Base-by-base conservation (phyloP, 2,888 invertebrate species). In the Cactoblastis cactorum region DNA sequence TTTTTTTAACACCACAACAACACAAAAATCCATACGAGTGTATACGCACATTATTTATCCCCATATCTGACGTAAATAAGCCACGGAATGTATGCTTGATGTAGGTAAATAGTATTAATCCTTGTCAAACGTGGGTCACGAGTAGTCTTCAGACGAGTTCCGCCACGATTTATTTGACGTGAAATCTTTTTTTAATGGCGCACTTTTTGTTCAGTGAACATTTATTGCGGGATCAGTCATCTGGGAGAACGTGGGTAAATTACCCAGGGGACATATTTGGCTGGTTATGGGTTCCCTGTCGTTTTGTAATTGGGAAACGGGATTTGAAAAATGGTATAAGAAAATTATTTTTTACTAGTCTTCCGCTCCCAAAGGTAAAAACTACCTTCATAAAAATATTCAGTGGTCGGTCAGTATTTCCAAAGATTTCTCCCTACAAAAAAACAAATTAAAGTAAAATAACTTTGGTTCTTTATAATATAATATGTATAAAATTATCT, bases 91-190 rank as follows among this genome's bases (percentile, higher is more conserved):
- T 41, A 52, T 45, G 45, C 45, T 45, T 50, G 55, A 51, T 45
- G 49, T 35, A 41, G 49, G 48, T 53, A 39, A 48, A 50, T 51
- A 38, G 43, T 51, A 55, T 55, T 53, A 51, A 51, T 52, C 39
- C 41, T 41, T 39, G 54, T 54, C 52, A 52, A 34, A 43, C 41
- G 41, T 22, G 41, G 41, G 41, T 43, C 28, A 43, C 28, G 41
- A 24, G 41, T 3, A 43, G 41, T 43, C 41, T 43, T 24, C n/a
- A 24, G 28, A 43, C 41, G 41, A 43, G 24, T 19, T 28, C 24
- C 41, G 12, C 41, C 24, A 19, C 41, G 28, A 43, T 43, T 24
- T 43, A 43, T 43, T 43, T 43, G 41, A 43, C 41, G 41, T 28
- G 24, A 43, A 43, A 43, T 43, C 41, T 43, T 43, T 43, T 43